Conservation (phyloP, 2,888 invertebrate species). For the Drosophila prolongata region DNA sequence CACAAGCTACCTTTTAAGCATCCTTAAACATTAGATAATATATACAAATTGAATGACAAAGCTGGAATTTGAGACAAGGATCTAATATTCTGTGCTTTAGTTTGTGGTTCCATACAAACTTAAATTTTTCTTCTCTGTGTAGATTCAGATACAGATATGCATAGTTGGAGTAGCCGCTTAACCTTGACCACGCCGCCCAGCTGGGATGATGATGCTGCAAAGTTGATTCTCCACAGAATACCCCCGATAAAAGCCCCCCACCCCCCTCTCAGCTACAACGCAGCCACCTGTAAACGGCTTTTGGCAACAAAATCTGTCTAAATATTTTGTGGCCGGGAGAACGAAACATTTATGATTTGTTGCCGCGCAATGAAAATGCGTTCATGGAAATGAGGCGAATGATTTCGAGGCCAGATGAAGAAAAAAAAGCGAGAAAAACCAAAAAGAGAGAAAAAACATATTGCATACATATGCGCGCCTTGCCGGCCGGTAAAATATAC, state of each 20-base stretch:
- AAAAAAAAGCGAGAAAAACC: slow-evolving; percentile 5
- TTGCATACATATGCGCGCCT: slow-evolving; percentile 76
- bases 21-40: too few species aligned
- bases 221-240: slow-evolving; percentile 37
- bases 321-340: slow-evolving; percentile 61
- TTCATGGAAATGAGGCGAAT: slow-evolving; percentile 57
- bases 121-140: neutral
- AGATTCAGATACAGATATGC: slow-evolving; percentile 27
- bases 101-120: neutral
- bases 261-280: neutral
- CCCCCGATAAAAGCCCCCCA: slow-evolving; percentile 9
- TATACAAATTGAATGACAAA: neutral
- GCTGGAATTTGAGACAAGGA: too few species aligned
- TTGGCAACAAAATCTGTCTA: slow-evolving; percentile 63
- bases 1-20: too few species aligned
- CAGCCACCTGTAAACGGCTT: slow-evolving; percentile 70
- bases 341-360: slow-evolving; percentile 67
- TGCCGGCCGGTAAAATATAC: slow-evolving; percentile 66
- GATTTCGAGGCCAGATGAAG: slow-evolving; percentile 33
- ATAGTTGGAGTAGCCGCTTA: slow-evolving; percentile 32
- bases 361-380: slow-evolving; percentile 64
- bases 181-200: slow-evolving; percentile 65
- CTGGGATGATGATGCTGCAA: slow-evolving; percentile 71
- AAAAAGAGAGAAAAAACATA: slow-evolving; percentile 61
- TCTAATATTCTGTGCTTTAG: too few species aligned